phyloP scores from a whole-genome alignment of 2,797 vertebrate genomes.

The Clarias fuscus region DNA sequence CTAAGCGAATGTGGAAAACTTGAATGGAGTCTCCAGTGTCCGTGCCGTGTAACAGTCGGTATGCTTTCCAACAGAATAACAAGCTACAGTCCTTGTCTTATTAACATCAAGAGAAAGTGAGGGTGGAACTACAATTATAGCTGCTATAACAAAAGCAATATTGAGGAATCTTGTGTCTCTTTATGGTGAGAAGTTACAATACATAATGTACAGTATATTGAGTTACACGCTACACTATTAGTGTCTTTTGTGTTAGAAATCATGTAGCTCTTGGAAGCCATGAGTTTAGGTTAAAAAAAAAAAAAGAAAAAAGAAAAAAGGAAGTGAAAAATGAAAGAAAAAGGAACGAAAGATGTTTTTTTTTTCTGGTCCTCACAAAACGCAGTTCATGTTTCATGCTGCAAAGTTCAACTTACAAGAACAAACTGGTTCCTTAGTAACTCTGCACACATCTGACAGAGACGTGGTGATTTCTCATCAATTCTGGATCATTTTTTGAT shows the following conservation, averaged over 20 bases:
- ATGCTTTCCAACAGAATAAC: neutral
- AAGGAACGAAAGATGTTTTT: neutral
- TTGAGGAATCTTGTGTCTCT: neutral
- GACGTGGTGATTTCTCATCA: neutral
- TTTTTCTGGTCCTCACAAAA: neutral
- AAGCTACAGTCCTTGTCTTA: neutral
- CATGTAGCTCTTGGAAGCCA: neutral
- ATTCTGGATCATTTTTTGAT: neutral
- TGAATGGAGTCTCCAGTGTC: neutral
- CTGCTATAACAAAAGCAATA: neutral
- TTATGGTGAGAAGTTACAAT: neutral
- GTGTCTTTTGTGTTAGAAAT: neutral
- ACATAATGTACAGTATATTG: too few relatives aligned
- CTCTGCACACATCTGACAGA: neutral
- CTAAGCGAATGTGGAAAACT: neutral
- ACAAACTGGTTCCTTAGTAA: neutral
- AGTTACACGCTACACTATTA: neutral
- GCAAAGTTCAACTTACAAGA: neutral
- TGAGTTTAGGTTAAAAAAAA: neutral
- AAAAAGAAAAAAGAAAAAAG: neutral
- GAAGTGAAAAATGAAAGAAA: neutral
- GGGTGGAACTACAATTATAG: neutral
- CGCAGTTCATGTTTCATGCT: neutral
- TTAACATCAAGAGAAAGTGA: neutral
- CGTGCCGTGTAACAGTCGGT: neutral